Conservation (phyloP, 2,113 vertebrate species). For the Anser brachyrhynchus region DNA sequence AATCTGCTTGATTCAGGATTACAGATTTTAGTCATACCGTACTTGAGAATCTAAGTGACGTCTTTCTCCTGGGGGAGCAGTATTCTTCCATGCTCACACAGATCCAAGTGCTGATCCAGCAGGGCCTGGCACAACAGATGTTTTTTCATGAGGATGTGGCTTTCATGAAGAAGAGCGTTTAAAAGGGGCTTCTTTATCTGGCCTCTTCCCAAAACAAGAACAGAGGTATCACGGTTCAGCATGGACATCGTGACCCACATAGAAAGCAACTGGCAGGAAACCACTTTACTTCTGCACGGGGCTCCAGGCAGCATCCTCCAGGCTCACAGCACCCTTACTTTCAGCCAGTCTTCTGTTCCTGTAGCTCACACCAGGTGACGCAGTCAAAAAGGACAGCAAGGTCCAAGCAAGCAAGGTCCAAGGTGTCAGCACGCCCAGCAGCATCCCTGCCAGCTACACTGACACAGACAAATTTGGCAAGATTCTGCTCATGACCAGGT, state of each 20-base stretch:
- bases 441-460: not conserved
- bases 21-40: not conserved
- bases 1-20: not conserved
- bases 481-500: not conserved
- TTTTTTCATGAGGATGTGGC: not conserved
- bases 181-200: not conserved
- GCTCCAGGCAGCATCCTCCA: not conserved
- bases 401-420: not conserved
- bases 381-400: not conserved
- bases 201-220: not conserved
- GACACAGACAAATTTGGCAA: not conserved
- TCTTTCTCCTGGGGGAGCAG: not conserved
- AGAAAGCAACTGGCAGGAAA: not conserved
- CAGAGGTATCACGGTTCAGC: not conserved
- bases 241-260: not conserved
- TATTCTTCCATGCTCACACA: not conserved
- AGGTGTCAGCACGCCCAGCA: not conserved
- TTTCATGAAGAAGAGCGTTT: not conserved
- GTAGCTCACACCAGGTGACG: not conserved
- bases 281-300: not conserved
- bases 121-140: conserved; percentile 14
- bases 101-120: conserved; percentile 39
- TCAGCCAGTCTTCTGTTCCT: not conserved
- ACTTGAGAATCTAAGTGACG: not conserved
- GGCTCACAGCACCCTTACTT: not conserved